A percentile compares a stretch with the other conserved stretches of the same genome.
phyloP scores from a whole-genome alignment of 2,113 vertebrate species.

The Ceratotherium simum region DNA sequence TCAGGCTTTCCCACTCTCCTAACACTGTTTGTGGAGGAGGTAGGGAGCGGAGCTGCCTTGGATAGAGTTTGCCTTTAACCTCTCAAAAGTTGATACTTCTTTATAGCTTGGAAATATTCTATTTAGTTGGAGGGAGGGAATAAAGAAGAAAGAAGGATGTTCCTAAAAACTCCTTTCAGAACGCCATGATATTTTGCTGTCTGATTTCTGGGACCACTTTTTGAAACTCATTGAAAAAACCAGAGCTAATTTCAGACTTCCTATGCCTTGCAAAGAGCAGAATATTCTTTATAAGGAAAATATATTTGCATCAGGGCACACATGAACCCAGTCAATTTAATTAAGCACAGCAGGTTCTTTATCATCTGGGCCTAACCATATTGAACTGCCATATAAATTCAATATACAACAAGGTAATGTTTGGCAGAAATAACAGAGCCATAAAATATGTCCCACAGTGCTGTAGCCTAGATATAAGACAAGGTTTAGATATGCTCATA shows the following conservation, averaged over 20 bases:
- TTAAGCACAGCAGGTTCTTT: slow-evolving; percentile 52
- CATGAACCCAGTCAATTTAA: slow-evolving; percentile 46
- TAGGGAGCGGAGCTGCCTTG: neutral
- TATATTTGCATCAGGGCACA: slow-evolving; percentile 44
- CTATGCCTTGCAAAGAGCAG: neutral
- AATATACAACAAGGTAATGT: slow-evolving; percentile 33
- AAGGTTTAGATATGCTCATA: neutral
- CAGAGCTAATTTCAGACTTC: slow-evolving; percentile 45
- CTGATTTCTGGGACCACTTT: slow-evolving; percentile 14
- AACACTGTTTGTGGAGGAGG: neutral
- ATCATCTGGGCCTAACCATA: slow-evolving; percentile 29
- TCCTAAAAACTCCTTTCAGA: slow-evolving; percentile 8
- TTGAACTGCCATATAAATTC: slow-evolving; percentile 56
- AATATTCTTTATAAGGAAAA: slow-evolving; percentile 39
- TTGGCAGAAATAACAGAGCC: slow-evolving; percentile 39
- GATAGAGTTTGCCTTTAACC: neutral
- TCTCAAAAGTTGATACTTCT: neutral
- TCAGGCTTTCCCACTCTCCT: neutral
- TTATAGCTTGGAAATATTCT: neutral
- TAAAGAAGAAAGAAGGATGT: neutral
- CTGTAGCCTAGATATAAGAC: neutral
- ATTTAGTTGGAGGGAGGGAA: neutral
- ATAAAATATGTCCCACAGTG: neutral
- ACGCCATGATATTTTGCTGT: neutral
- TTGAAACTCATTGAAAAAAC: neutral